These are phyloP conservation scores for Drosophila orosa DNA, from an alignment of 1,140 invertebrate genomes.

Conservation along the genomic window DNA sequence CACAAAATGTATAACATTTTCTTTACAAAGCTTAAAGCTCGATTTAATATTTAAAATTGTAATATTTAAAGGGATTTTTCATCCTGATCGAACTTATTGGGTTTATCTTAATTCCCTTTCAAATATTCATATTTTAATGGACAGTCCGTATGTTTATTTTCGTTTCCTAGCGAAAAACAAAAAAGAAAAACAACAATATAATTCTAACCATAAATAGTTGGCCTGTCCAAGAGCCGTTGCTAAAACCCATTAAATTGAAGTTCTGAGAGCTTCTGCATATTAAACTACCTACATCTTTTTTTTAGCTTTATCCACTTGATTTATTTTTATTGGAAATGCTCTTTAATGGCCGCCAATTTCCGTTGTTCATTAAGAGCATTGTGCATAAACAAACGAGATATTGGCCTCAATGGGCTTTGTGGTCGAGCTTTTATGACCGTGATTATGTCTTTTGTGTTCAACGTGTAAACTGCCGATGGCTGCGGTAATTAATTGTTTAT, in stretches of 20 bases:
- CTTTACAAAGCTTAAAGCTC: background rate
- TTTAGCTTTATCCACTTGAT: conserved; percentile 26
- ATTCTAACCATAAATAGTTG: conserved; percentile 6
- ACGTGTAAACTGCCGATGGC: conserved; percentile 37
- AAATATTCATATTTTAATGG: conserved; percentile 1
- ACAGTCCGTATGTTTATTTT: background rate
- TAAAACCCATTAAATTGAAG: conserved; percentile 24
- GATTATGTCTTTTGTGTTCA: conserved; percentile 40
- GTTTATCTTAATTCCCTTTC: background rate
- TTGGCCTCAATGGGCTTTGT: conserved; percentile 55
- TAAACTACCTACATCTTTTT: conserved; percentile 7
- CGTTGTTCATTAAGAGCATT: conserved; percentile 69
- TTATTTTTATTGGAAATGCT: conserved; percentile 48
- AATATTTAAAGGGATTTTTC: background rate
- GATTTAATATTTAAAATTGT: background rate
- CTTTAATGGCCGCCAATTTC: conserved; percentile 47
- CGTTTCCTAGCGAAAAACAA: background rate
- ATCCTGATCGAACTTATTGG: background rate
- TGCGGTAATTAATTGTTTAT: conserved; percentile 13
- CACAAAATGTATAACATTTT: background rate
- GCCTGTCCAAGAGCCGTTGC: background rate
- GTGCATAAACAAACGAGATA: conserved; percentile 53
- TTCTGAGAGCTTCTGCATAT: conserved; percentile 21
- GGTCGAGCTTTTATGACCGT: conserved; percentile 51
- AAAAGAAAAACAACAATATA: background rate